Percentiles rank a stretch among this genome's conserved stretches.
Conservation (phyloP, 2,797 vertebrate genomes). For the Lemur catta region DNA sequence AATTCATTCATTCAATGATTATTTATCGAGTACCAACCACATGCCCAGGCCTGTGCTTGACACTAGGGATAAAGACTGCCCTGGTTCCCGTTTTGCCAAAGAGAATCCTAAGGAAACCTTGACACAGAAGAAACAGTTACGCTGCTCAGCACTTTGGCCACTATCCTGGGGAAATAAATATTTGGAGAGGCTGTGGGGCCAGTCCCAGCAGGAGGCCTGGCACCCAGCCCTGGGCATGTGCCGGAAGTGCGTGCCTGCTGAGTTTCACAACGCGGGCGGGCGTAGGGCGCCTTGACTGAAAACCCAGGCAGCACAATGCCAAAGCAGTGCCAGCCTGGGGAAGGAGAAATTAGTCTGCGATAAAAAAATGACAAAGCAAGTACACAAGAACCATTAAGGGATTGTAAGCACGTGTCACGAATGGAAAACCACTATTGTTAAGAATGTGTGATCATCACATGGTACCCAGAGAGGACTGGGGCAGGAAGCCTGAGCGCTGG, state of each 20-base stretch:
- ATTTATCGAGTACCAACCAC: neutral
- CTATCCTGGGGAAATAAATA: neutral
- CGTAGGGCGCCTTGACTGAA: neutral
- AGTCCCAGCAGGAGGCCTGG: slow-evolving; percentile 42
- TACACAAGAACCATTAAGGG: neutral
- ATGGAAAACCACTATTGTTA: neutral
- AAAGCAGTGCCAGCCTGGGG: slow-evolving; percentile 3
- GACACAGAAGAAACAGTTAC: neutral
- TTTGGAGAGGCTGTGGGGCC: neutral
- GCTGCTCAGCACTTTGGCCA: neutral
- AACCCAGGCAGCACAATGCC: neutral
- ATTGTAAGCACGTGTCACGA: neutral
- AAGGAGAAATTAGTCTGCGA: slow-evolving; percentile 46
- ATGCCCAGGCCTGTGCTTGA: neutral
- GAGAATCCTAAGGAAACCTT: neutral
- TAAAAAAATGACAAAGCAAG: slow-evolving; percentile 38
- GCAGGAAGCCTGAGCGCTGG: neutral
- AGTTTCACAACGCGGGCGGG: slow-evolving; percentile 20
- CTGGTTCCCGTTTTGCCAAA: neutral
- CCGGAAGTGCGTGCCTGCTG: neutral
- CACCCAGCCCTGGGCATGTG: neutral
- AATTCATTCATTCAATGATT: neutral
- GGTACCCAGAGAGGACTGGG: neutral
- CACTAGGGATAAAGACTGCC: neutral
- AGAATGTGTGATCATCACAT: accelerated